Conservation (phyloP, 2,113 vertebrate genomes). For the Trachemys scripta region DNA sequence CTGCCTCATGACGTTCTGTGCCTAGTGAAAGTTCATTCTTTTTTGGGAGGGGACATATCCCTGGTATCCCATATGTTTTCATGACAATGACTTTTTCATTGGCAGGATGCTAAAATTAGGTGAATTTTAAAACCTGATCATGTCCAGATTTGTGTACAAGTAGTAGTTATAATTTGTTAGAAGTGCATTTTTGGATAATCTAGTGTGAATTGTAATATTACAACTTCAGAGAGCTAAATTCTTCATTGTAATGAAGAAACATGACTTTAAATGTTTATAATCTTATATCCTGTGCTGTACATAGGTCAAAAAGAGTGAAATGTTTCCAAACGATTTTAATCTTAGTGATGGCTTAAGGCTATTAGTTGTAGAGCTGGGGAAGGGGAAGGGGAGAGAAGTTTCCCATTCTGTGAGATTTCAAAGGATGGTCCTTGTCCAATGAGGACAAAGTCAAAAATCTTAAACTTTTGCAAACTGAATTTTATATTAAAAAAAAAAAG, state of each 20-base stretch:
- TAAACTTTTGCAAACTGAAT: background rate
- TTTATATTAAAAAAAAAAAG: too few relatives aligned
- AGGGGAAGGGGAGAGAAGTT: background rate
- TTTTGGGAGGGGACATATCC: background rate
- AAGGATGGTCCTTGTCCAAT: background rate
- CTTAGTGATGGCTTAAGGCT: slow-evolving; percentile 40
- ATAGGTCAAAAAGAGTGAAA: slow-evolving; percentile 37
- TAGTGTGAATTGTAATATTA: slow-evolving; percentile 68
- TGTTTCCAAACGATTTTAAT: slow-evolving; percentile 45
- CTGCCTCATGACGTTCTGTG: slow-evolving; percentile 28
- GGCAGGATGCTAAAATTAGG: slow-evolving; percentile 59
- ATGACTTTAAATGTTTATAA: slow-evolving; percentile 25
- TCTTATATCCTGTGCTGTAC: slow-evolving; percentile 15
- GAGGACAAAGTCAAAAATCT: too few relatives aligned
- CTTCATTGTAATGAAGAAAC: slow-evolving; percentile 61
- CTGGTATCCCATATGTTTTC: slow-evolving; percentile 66
- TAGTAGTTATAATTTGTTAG: slow-evolving; percentile 53
- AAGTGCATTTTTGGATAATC: slow-evolving; percentile 38
- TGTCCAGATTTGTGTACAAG: slow-evolving; percentile 49
- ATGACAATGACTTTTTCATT: slow-evolving; percentile 62
- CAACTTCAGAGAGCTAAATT: slow-evolving; percentile 58
- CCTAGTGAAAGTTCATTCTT: slow-evolving; percentile 46
- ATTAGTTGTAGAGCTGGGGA: background rate
- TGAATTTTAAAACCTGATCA: slow-evolving; percentile 63
- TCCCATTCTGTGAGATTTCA: slow-evolving; percentile 6